These are phyloP conservation scores for Eretmochelys imbricata DNA, from an alignment of 2,113 vertebrate species.

Conservation along the genomic window DNA sequence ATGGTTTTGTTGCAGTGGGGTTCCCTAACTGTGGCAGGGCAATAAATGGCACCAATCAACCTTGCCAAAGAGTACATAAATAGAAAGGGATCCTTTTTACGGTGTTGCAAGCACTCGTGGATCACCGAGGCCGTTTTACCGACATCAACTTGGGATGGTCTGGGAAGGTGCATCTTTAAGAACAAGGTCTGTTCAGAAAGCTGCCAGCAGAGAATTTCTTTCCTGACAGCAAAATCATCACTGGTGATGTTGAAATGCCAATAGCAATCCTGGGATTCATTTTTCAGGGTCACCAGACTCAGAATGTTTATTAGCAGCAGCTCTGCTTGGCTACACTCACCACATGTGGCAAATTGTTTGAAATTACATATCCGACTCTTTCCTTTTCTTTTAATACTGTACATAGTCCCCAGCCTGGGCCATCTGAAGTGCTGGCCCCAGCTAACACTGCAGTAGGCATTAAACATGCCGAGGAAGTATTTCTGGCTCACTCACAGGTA, in stretches of 20 bases:
- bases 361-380: background rate
- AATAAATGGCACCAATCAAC: background rate
- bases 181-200: too few relatives aligned
- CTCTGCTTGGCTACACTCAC: background rate
- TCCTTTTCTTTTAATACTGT: background rate
- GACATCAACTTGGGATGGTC: too few relatives aligned
- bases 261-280: too few relatives aligned
- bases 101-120: background rate
- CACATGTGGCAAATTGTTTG: background rate
- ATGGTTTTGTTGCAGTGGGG: too few relatives aligned
- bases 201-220: too few relatives aligned
- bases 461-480: background rate
- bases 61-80: background rate
- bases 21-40: background rate
- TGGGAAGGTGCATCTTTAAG: too few relatives aligned
- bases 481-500: background rate
- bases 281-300: accelerated
- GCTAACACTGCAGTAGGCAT: too few relatives aligned
- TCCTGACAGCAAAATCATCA: too few relatives aligned
- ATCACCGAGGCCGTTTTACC: too few relatives aligned
- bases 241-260: too few relatives aligned
- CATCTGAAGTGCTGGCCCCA: background rate
- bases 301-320: accelerated
- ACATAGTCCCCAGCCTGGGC: background rate
- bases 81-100: background rate